These are phyloP conservation scores for Muschampia plurimacula DNA, from an alignment of 2,888 invertebrate genomes.

Conservation along the genomic window DNA sequence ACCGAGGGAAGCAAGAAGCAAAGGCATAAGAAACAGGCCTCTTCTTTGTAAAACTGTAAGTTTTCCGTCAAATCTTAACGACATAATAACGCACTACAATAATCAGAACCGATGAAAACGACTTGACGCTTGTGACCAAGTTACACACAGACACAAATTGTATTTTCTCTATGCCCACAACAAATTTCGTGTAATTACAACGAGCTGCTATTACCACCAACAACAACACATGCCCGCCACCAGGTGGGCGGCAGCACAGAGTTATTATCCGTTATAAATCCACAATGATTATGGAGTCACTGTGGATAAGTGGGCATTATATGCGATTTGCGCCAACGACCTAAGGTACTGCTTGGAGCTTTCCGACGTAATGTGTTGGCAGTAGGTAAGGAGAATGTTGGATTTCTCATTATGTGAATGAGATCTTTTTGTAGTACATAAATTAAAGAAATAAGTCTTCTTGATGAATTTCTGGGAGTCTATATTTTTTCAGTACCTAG, in stretches of 20 bases:
- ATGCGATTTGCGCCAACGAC: slow-evolving; percentile 68
- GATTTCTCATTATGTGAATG: not conserved
- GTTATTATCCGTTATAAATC: slow-evolving; percentile 74
- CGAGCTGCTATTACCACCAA: slow-evolving; percentile 31
- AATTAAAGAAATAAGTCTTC: too few relatives aligned
- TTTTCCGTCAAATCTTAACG: too few relatives aligned
- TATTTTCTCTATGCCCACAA: slow-evolving; percentile 5
- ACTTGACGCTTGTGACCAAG: not conserved
- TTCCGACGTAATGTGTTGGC: slow-evolving; percentile 19
- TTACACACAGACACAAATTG: too few relatives aligned
- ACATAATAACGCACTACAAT: too few relatives aligned
- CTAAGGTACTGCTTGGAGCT: slow-evolving; percentile 51
- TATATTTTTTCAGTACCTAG: too few relatives aligned
- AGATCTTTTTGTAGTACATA: not conserved
- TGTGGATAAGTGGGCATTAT: slow-evolving; percentile 63
- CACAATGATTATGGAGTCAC: slow-evolving; percentile 64
- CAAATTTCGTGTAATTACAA: slow-evolving; percentile 23
- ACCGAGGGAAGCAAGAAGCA: too few relatives aligned
- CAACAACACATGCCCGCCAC: slow-evolving; percentile 16
- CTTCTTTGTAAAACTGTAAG: too few relatives aligned
- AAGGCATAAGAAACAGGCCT: too few relatives aligned
- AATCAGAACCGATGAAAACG: too few relatives aligned
- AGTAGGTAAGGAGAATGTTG: slow-evolving; percentile 2
- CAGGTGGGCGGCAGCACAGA: slow-evolving; percentile 50
- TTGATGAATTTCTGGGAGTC: not conserved